Evolutionary conservation across 2,113 vertebrate species (phyloP).

Genomic region (Carassius auratus): DNA sequence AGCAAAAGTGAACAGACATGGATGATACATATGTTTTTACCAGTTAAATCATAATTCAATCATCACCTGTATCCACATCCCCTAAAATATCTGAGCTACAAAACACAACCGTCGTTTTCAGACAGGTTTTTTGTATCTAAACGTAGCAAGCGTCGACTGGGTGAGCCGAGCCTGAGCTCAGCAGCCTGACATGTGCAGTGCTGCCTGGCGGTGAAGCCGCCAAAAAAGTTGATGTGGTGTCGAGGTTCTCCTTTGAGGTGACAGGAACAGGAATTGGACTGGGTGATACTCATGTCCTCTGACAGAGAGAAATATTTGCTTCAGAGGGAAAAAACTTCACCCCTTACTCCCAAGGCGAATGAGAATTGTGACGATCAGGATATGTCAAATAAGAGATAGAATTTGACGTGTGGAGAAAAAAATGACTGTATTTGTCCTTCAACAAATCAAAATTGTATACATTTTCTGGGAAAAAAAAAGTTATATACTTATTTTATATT

Average conservation of each 20-base stretch:
- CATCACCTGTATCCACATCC: conserved; percentile 23
- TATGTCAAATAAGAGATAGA: conserved; percentile 2
- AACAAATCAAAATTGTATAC: neutral
- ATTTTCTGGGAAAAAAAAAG: neutral
- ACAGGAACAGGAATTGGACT: conserved; percentile 69
- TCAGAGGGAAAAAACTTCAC: conserved; percentile 23
- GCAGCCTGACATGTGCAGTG: conserved; percentile 66
- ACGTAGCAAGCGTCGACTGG: conserved; percentile 60
- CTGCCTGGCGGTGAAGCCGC: conserved; percentile 71
- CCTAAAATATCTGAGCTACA: conserved; percentile 33
- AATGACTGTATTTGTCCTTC: neutral
- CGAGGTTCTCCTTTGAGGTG: conserved; percentile 62
- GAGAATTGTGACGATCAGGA: conserved; percentile 13
- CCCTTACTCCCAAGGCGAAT: conserved; percentile 21
- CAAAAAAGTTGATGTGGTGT: conserved; percentile 73
- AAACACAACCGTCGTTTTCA: conserved; percentile 48
- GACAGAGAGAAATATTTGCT: conserved; percentile 54
- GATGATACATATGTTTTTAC: neutral
- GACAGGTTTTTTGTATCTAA: conserved; percentile 64
- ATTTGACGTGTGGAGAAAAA: conserved; percentile 2
- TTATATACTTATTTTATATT: neutral
- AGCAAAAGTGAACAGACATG: neutral
- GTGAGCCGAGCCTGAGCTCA: conserved; percentile 71
- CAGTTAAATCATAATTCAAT: neutral
- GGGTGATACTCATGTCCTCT: conserved; percentile 60